Evolutionary conservation across 2,888 invertebrate species (phyloP).

Genomic region (Trichogramma evanescens): DNA sequence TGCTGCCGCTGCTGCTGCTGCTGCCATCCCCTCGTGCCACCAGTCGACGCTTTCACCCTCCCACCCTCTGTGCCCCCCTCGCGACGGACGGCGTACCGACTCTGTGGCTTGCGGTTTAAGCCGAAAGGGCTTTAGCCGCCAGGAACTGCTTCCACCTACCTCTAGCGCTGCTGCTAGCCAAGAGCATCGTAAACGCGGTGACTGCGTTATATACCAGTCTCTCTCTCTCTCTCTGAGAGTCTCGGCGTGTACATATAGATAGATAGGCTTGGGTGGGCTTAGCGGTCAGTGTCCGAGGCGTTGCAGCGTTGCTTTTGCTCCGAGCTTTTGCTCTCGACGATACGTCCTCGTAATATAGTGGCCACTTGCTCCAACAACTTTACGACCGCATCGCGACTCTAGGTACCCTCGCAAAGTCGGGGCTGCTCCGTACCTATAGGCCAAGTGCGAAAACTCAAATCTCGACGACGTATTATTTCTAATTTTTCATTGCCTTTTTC

Average conservation of each 20-base stretch:
- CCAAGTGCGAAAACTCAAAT: too few relatives aligned
- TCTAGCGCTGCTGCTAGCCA: background rate
- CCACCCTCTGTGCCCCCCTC: conserved; percentile 11
- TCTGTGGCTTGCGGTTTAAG: conserved; percentile 16
- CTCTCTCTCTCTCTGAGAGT: too few relatives aligned
- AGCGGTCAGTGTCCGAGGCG: conserved; percentile 37
- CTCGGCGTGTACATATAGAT: too few relatives aligned
- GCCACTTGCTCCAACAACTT: conserved; percentile 33
- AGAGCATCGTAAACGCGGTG: background rate
- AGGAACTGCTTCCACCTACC: background rate
- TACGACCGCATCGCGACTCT: conserved; percentile 24
- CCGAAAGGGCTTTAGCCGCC: conserved; percentile 20
- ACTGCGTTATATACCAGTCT: too few relatives aligned
- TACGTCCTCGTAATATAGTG: conserved; percentile 40
- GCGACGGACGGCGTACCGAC: conserved; percentile 35
- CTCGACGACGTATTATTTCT: too few relatives aligned
- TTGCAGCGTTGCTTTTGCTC: too few relatives aligned
- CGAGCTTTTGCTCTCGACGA: background rate
- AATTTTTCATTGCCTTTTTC: background rate
- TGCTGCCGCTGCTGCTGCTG: background rate
- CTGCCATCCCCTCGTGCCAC: background rate
- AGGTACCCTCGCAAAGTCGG: background rate
- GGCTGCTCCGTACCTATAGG: too few relatives aligned
- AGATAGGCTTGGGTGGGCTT: conserved; percentile 39
- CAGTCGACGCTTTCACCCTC: too few relatives aligned